A percentile compares a stretch with the other conserved stretches of the same genome.
phyloP scores from a whole-genome alignment of 2,888 invertebrate genomes.

The Incurvaria masculella region DNA sequence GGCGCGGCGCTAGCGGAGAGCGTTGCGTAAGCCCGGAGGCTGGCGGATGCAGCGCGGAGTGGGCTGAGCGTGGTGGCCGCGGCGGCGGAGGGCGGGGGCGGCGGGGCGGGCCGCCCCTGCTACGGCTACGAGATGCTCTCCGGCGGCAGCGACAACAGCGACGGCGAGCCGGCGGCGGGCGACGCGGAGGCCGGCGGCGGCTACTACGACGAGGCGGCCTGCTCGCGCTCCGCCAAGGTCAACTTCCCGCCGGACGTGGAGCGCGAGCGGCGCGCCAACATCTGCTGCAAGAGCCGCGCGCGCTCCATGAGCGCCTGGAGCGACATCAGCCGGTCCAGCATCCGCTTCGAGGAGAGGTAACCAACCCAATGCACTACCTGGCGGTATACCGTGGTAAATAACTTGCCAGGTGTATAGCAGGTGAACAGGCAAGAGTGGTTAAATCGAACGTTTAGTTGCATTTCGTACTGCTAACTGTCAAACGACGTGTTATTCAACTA shows the following conservation, averaged over 20 bases:
- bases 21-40: conserved; percentile 33
- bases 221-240: conserved; percentile 57
- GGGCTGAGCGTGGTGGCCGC: conserved; percentile 30
- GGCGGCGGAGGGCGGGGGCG: conserved; percentile 27
- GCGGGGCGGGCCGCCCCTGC: conserved; percentile 45
- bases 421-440: too few species aligned
- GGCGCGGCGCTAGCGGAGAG: too few species aligned
- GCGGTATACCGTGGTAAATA: too few species aligned
- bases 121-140: conserved; percentile 52
- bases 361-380: too few species aligned
- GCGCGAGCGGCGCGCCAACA: conserved; percentile 45
- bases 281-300: conserved; percentile 56
- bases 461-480: too few species aligned
- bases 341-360: conserved; percentile 79
- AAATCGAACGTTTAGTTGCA: too few species aligned
- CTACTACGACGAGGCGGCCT: conserved; percentile 32
- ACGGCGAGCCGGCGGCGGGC: conserved; percentile 29
- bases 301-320: conserved; percentile 87
- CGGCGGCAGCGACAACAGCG: conserved; percentile 49
- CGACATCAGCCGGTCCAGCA: conserved; percentile 80
- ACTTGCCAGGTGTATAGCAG: too few species aligned
- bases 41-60: conserved; percentile 35
- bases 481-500: too few species aligned
- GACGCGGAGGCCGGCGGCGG: conserved; percentile 48
- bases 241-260: conserved; percentile 62